Evolutionary conservation across 2,888 invertebrate species (phyloP).

Genomic region (Orthonevra nobilis): DNA sequence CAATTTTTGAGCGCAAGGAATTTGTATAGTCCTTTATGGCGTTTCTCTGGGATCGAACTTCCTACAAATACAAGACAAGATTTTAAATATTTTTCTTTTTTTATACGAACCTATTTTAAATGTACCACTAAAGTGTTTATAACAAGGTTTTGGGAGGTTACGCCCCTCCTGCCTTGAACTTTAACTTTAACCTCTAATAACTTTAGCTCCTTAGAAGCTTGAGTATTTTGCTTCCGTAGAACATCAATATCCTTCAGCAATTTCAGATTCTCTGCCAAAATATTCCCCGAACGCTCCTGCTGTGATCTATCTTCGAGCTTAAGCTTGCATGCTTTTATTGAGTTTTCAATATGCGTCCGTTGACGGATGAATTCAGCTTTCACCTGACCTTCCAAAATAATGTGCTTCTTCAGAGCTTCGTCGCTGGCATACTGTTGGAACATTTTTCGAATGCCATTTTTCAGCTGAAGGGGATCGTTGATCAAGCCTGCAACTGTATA

Average conservation of each 20-base stretch:
- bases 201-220: neutral
- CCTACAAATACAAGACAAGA: too few species aligned
- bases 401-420: slow-evolving; percentile 85
- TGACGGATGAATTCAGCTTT: slow-evolving; percentile 89
- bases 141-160: slow-evolving; percentile 8
- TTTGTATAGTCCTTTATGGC: too few species aligned
- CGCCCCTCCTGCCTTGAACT: slow-evolving; percentile 2
- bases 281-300: slow-evolving; percentile 79
- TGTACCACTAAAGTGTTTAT: slow-evolving; percentile 18
- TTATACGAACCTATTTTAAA: too few species aligned
- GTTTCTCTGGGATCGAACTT: too few species aligned
- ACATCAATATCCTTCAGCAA: slow-evolving; percentile 90
- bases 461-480: slow-evolving; percentile 84
- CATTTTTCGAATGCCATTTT: slow-evolving; percentile 75
- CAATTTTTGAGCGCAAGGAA: too few species aligned
- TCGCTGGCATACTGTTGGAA: slow-evolving; percentile 85
- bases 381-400: slow-evolving; percentile 86
- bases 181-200: slow-evolving; percentile 9
- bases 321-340: slow-evolving; percentile 13
- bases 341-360: slow-evolving; percentile 87
- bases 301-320: slow-evolving; percentile 67
- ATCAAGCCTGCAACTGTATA: slow-evolving; percentile 89
- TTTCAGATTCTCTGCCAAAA: slow-evolving; percentile 89
- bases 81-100: too few species aligned
- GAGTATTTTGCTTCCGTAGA: slow-evolving; percentile 81